phyloP scores from a whole-genome alignment of 2,797 vertebrate genomes.

The Diplodus sargus region DNA sequence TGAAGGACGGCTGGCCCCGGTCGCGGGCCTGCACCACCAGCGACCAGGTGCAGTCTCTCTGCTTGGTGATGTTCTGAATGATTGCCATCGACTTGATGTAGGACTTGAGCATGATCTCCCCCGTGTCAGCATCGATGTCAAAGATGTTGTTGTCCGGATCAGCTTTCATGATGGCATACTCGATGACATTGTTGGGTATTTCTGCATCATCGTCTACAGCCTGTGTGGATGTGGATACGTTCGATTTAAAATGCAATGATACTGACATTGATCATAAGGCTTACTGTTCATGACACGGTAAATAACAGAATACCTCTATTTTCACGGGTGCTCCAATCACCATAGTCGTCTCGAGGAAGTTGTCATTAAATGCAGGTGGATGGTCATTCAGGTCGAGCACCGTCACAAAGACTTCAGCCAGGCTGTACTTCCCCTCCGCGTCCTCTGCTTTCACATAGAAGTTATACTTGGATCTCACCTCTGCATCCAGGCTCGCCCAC shows the following conservation, averaged over 20 bases:
- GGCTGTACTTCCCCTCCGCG: constrained; percentile 91
- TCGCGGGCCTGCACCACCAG: constrained; percentile 96
- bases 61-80: constrained; percentile 93
- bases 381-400: constrained; percentile 97
- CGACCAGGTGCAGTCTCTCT: constrained; percentile 93
- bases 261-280: constrained; percentile 77
- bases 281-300: constrained; percentile 40
- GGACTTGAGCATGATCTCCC: constrained; percentile 95
- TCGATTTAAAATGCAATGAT: constrained; percentile 58
- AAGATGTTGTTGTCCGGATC: constrained; percentile 96
- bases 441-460: constrained; percentile 98
- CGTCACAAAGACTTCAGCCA: constrained; percentile 94
- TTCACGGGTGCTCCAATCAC: constrained; percentile 92
- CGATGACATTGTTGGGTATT: constrained; percentile 96
- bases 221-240: constrained; percentile 77
- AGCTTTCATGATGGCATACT: constrained; percentile 96
- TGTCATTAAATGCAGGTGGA: constrained; percentile 92
- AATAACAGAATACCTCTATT: constrained; percentile 87
- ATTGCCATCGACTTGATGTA: constrained; percentile 95
- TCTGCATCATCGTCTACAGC: constrained; percentile 95
- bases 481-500: constrained; percentile 95
- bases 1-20: constrained; percentile 94
- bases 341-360: constrained; percentile 94
- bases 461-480: constrained; percentile 92
- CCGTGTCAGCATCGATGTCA: constrained; percentile 92